These are phyloP conservation scores for Psilopogon haemacephalus DNA, from an alignment of 2,113 vertebrate genomes.

Conservation along the genomic window DNA sequence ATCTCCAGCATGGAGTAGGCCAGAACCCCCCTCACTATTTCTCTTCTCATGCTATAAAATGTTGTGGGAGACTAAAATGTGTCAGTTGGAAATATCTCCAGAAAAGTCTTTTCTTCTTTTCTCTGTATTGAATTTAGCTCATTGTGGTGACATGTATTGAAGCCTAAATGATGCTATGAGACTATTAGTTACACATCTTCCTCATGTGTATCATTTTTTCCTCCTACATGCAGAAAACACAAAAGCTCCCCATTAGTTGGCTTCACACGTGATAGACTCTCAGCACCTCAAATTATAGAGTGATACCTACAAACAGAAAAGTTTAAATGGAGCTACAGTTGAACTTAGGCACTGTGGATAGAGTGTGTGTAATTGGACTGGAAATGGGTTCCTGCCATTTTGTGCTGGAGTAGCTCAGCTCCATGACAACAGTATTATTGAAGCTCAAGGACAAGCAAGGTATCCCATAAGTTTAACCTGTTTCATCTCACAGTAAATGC, in stretches of 20 bases:
- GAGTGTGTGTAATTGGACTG: neutral
- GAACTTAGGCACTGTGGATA: neutral
- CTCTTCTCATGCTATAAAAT: neutral
- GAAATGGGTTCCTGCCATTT: neutral
- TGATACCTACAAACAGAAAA: neutral
- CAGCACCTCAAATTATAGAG: neutral
- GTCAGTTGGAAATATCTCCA: neutral
- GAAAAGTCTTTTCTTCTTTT: neutral
- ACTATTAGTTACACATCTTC: neutral
- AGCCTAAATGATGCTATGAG: neutral
- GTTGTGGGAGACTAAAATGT: neutral
- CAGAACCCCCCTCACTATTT: neutral
- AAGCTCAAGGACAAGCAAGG: neutral
- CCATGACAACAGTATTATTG: neutral
- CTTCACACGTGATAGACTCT: neutral
- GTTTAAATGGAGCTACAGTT: neutral
- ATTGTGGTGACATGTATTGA: neutral
- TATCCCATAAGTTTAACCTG: neutral
- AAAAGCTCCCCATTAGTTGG: neutral
- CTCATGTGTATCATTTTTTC: neutral
- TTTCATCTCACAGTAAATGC: neutral
- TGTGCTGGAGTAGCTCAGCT: neutral
- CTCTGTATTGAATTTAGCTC: neutral
- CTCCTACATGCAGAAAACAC: neutral
- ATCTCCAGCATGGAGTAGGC: no score